Conservation (phyloP, 2,888 invertebrate genomes). For the Napeogenes sylphis region DNA sequence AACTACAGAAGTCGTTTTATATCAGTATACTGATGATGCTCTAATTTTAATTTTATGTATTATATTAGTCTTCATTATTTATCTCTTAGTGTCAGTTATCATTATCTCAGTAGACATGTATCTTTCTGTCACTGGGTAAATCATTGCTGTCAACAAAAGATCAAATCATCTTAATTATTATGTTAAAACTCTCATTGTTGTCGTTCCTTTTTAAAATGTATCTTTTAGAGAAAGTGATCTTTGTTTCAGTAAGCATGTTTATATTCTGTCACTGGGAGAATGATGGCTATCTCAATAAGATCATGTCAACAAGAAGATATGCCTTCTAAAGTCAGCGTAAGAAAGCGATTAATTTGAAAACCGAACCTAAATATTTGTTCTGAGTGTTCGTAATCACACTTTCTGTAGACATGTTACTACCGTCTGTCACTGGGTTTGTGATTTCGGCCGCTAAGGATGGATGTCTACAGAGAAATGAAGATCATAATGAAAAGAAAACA, state of each 20-base stretch:
- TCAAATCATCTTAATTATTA: background rate
- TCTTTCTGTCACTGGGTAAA: conserved; percentile 6
- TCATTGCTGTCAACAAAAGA: conserved; percentile 5
- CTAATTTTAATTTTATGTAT: no score
- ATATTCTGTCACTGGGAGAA: conserved; percentile 37
- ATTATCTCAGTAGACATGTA: no score
- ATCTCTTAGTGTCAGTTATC: no score
- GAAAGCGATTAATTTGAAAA: no score
- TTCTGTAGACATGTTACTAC: conserved; percentile 25
- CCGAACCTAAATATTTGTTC: background rate
- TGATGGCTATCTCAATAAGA: background rate
- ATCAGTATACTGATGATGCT: no score
- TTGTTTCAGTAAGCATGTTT: background rate
- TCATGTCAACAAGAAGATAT: no score
- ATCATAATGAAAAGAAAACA: no score
- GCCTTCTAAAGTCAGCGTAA: no score
- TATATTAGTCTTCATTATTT: no score
- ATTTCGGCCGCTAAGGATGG: conserved; percentile 23
- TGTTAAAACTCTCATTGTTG: background rate
- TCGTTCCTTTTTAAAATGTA: background rate
- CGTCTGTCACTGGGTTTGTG: conserved; percentile 33
- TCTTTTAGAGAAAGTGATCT: conserved; percentile 20
- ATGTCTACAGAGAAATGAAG: no score
- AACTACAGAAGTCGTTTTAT: no score
- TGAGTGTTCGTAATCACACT: conserved; percentile 22